These are phyloP conservation scores for Oreonectes daqikongensis DNA, from an alignment of 2,797 vertebrate genomes.

Conservation along the genomic window DNA sequence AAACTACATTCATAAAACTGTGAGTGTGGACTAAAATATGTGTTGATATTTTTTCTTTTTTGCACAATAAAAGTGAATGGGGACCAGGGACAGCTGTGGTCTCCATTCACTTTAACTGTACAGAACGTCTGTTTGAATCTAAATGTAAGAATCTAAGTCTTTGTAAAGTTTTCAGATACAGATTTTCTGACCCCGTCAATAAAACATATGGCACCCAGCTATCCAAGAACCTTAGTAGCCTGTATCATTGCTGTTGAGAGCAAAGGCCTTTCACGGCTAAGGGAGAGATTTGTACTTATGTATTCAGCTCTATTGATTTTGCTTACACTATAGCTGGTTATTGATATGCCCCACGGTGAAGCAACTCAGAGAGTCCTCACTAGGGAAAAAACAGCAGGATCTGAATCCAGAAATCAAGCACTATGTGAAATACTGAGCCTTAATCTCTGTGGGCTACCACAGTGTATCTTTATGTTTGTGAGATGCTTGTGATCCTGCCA, in stretches of 20 bases:
- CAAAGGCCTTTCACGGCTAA: conserved; percentile 61
- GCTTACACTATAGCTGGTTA: conserved; percentile 68
- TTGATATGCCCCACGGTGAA: conserved; percentile 71
- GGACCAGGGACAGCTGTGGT: not conserved
- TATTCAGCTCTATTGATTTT: conserved; percentile 72
- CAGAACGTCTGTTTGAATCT: not conserved
- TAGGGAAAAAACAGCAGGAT: conserved; percentile 65
- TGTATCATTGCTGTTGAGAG: conserved; percentile 62
- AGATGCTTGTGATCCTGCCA: not conserved
- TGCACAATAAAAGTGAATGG: not conserved
- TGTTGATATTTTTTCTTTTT: not conserved
- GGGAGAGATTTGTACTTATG: conserved; percentile 59
- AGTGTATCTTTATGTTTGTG: conserved; percentile 14
- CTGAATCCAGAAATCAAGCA: conserved; percentile 59
- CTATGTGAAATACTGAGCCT: conserved; percentile 62
- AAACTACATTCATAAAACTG: conserved; percentile 15
- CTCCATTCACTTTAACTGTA: not conserved
- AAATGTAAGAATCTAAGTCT: not conserved
- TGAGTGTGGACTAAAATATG: not conserved
- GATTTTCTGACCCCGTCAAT: conserved; percentile 62
- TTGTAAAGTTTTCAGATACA: conserved; percentile 50
- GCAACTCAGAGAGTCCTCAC: conserved; percentile 64
- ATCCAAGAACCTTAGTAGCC: conserved; percentile 54
- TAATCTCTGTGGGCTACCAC: conserved; percentile 52
- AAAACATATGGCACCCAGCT: conserved; percentile 61